phyloP scores from a whole-genome alignment of 2,113 vertebrate genomes.

The Callithrix jacchus region DNA sequence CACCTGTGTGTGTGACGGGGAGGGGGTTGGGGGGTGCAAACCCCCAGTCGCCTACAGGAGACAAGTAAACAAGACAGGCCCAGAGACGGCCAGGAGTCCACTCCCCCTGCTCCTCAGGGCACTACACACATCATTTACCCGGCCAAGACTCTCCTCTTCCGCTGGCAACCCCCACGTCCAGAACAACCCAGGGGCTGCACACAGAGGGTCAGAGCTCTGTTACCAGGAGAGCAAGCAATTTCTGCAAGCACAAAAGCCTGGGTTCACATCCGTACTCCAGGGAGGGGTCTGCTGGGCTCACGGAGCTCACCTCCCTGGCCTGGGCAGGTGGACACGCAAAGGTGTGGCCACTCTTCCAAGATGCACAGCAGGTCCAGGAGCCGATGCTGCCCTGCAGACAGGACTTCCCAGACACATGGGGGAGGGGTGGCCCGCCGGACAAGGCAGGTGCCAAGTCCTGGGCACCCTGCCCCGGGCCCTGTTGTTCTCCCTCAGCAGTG shows the following conservation, averaged over 20 bases:
- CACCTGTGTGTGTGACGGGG: too few species aligned
- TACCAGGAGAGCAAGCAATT: accelerated
- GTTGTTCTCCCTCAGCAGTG: neutral
- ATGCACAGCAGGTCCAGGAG: accelerated
- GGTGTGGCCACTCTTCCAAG: neutral
- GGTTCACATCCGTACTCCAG: neutral
- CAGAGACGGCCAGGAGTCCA: accelerated
- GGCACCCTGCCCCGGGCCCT: accelerated
- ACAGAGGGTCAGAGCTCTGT: accelerated
- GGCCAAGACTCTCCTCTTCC: accelerated
- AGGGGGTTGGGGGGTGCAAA: accelerated
- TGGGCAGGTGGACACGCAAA: neutral
- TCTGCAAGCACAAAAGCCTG: neutral
- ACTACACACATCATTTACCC: accelerated
- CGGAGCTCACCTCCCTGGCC: accelerated
- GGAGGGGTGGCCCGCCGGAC: too few species aligned
- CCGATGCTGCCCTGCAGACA: accelerated
- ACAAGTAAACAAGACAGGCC: neutral
- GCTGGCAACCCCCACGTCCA: accelerated
- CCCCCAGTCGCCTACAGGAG: neutral
- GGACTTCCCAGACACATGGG: neutral
- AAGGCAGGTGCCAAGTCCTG: neutral
- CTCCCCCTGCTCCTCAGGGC: accelerated
- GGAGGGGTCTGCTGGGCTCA: neutral
- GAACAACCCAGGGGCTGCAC: accelerated